Base-by-base conservation (phyloP, 2,797 vertebrate species). In the Hippocampus kuda region DNA sequence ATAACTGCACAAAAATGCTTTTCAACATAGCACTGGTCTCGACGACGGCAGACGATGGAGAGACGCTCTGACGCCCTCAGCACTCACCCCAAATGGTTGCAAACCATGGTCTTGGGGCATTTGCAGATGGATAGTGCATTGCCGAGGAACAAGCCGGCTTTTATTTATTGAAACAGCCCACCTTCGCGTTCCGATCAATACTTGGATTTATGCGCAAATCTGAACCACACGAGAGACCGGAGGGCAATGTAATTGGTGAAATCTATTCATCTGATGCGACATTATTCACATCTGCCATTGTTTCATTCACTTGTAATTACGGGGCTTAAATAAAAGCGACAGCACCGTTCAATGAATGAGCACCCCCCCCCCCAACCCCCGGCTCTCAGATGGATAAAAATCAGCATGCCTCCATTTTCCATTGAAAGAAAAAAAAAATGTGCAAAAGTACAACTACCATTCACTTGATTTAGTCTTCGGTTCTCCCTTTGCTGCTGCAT, bases 261-360 rank as follows among this genome's bases (percentile, higher is more conserved):
- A 89, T 90, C 82, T 83, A 85, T 86, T 85, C 72, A 75, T 83
- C 81, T 89, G 86, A 88, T 90, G 85, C 85, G 85, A 84, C 77
- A 86, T 88, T 81, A 84, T 86, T 87, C 82, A 88, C 83, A 82
- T 53, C 79, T 83, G 84, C 72, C 74, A 82, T 77, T 85, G 85
- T 86, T 86, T 88, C 85, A 88, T 89, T 89, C 84, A 79, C 77
- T 84, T 76, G 84, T 88, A 90, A 90, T 91, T 90, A 88, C 87
- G 80, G 78, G 77, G 67, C 64, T 53, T 71, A 77, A 34, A 82
- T 84, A 85, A 85, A 84, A 81, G 82, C 77, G 79, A 76, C 42
- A 56, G 72, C 72, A 66, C 75, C 79, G 74, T 79, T 88, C 81
- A 86, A 90, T 88, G 89, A 84, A 89, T 83, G 85, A 85, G 77